Evolutionary conservation across 2,113 vertebrate genomes (phyloP), one percentile per base, ranked within the genome.

Genomic region (Sebastes schlegelii): DNA sequence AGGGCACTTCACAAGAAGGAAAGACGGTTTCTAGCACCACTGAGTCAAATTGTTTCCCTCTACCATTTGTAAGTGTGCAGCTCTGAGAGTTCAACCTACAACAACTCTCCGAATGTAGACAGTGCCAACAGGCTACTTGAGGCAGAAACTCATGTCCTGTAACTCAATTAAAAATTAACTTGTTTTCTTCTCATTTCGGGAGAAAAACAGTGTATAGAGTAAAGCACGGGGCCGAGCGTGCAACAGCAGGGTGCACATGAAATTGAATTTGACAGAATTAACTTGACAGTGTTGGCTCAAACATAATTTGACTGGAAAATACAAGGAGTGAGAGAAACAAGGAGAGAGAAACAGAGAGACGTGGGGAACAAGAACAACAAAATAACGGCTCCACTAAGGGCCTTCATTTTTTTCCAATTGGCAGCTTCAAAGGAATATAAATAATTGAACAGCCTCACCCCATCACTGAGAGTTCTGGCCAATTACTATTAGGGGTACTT

Each of bases 401-500:
- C 93, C 80, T 90, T 87, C 91, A 10, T 94, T 81, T 82, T 78
- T 64, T 95, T 91, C 54, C 62, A 92, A 90, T 88, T 87, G 90
- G 87, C 89, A 96, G 94, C 95, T 96, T 96, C 95, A 96, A 96
- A 96, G 95, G 86, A 91, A 95, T 94, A 95, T 96, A 93, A 96
- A 96, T 97, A 94, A 97, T 95, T 96, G 94, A 96, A 95, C 92
- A 90, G 62, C 67, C 90, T 94, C 87, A 78, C 82, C 84, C 83
- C 86, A 77, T 94, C 94, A 91, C 88, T 92, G 90, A 74, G 34
- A 88, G 86, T 75, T 60, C 88, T 77, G 88, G 83, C 91, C 90
- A 91, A 88, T 93, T 93, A 94, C 84, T 85, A 83, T 83, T 86
- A 74, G 40, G 66, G 85, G 79, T 61, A 76, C 57, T 82, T 70